phyloP scores from a whole-genome alignment of 2,888 invertebrate genomes.

The Trichacis sp. region DNA sequence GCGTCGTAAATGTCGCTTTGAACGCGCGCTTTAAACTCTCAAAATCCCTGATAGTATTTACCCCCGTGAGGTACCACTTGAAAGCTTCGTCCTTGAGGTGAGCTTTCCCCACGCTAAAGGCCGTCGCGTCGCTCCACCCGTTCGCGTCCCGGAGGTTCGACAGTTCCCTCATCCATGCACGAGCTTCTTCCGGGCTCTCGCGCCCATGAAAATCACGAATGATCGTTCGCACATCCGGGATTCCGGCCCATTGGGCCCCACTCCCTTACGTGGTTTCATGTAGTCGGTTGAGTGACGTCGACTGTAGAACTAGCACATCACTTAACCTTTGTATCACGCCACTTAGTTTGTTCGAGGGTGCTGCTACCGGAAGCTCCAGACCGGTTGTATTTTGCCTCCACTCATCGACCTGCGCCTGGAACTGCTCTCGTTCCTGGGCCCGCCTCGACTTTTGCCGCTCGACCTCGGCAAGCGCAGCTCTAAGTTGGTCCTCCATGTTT shows the following conservation, averaged over 20 bases:
- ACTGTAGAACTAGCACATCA: too few species aligned
- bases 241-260: not conserved
- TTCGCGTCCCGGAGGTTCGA: constrained; percentile 4
- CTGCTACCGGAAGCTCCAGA: too few species aligned
- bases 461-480: too few species aligned
- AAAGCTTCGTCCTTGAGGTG: constrained; percentile 19
- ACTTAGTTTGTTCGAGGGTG: too few species aligned
- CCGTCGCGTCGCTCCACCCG: constrained; percentile 14
- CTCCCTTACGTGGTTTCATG: too few species aligned
- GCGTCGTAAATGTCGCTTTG: not conserved
- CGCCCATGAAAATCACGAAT: constrained; percentile 11
- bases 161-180: constrained; percentile 18
- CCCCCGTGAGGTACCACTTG: constrained; percentile 21
- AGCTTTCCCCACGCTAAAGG: constrained; percentile 17
- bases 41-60: not conserved
- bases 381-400: too few species aligned
- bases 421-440: too few species aligned
- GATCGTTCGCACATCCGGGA: not conserved
- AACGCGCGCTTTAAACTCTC: constrained; percentile 11
- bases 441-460: too few species aligned
- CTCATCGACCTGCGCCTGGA: too few species aligned
- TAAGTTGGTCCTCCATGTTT: too few species aligned
- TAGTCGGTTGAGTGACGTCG: too few species aligned
- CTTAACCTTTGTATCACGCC: too few species aligned
- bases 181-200: constrained; percentile 16